A percentile compares a stretch with the other conserved stretches of the same genome.
Evolutionary conservation across 2,113 vertebrate species (phyloP).

Genomic region (Petaurus breviceps): DNA sequence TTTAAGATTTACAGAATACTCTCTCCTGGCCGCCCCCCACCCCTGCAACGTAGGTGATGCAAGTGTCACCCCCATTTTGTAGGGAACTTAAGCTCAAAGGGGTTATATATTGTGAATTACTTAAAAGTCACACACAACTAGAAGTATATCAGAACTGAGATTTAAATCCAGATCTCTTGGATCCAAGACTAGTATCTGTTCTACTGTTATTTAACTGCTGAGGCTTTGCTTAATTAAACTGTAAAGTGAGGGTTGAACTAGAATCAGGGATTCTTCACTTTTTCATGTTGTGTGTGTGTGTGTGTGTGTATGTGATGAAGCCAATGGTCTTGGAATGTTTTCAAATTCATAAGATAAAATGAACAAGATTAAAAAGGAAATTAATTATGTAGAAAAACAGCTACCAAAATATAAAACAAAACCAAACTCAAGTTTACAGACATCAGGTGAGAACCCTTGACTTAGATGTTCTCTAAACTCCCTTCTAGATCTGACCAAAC

Average conservation of each 20-base stretch:
- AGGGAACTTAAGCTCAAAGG: neutral
- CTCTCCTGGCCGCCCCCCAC: too few relatives aligned
- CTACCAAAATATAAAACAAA: too few relatives aligned
- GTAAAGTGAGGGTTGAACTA: neutral
- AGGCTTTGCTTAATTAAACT: neutral
- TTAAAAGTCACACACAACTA: neutral
- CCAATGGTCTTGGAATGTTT: neutral
- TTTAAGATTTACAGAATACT: neutral
- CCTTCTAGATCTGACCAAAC: neutral
- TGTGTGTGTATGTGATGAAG: neutral
- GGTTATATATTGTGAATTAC: neutral
- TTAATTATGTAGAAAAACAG: neutral
- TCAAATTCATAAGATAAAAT: neutral
- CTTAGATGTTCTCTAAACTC: neutral
- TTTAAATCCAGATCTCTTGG: neutral
- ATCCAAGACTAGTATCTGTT: neutral
- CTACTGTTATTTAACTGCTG: neutral
- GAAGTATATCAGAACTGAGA: neutral
- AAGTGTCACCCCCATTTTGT: neutral
- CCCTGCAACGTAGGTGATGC: neutral
- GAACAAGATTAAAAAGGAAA: neutral
- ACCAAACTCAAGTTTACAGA: neutral
- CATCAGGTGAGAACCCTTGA: neutral
- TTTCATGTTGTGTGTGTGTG: too few relatives aligned
- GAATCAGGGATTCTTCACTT: neutral